Evolutionary conservation across 2,888 invertebrate species (phyloP).

Genomic region (Agonum fuliginosum): DNA sequence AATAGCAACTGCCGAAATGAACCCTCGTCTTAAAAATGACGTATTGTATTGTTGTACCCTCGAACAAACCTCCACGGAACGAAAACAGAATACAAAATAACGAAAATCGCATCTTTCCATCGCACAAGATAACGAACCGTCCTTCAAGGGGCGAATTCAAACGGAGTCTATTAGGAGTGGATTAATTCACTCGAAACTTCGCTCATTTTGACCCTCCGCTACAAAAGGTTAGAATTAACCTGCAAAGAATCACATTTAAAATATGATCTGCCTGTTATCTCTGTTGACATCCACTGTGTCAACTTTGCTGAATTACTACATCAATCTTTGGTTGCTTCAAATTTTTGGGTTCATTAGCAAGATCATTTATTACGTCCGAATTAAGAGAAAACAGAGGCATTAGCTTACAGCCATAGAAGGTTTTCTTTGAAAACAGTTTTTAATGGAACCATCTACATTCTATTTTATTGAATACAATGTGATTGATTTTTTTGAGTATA

Average conservation of each 20-base stretch:
- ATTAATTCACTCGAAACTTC: constrained; percentile 27
- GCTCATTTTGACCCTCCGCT: constrained; percentile 16
- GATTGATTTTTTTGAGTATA: no score
- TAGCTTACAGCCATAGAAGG: no score
- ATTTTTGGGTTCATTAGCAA: constrained; percentile 20
- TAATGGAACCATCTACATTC: no score
- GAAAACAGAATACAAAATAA: no score
- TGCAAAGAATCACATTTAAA: constrained; percentile 31
- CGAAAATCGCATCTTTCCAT: background rate
- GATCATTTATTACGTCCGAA: constrained; percentile 15
- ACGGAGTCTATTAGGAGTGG: constrained; percentile 19
- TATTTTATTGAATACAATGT: no score
- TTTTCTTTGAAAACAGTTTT: no score
- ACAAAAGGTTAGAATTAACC: constrained; percentile 41
- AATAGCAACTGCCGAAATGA: no score
- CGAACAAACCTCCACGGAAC: background rate
- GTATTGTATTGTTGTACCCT: background rate
- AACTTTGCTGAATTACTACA: constrained; percentile 31
- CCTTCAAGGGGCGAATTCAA: background rate
- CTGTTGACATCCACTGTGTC: constrained; percentile 3
- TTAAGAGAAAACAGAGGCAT: background rate
- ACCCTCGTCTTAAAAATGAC: no score
- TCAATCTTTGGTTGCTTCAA: constrained; percentile 32
- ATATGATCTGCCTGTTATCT: constrained; percentile 39
- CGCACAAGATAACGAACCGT: background rate